Conservation (phyloP, 2,888 invertebrate genomes). For the Dasysyrphus albostriatus region DNA sequence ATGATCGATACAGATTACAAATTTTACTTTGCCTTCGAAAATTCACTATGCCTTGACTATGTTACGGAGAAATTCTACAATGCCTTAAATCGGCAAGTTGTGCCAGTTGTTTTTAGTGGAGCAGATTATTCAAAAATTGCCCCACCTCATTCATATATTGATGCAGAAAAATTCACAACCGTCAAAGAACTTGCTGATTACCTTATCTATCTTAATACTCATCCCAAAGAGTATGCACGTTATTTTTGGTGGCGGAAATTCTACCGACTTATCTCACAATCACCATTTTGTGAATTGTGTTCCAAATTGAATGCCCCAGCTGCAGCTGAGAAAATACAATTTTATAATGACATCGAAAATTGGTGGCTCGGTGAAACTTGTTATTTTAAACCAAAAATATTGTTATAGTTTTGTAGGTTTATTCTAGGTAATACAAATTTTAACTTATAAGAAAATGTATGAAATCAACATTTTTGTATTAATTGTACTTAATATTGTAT, state of each 20-base stretch:
- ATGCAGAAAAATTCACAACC: slow-evolving; percentile 86
- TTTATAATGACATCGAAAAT: slow-evolving; percentile 80
- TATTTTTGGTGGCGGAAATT: slow-evolving; percentile 88
- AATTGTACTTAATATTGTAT: too few species aligned
- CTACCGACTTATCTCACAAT: slow-evolving; percentile 83
- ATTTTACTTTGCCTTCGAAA: slow-evolving; percentile 89
- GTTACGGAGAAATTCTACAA: slow-evolving; percentile 87
- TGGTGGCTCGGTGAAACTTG: slow-evolving; percentile 82
- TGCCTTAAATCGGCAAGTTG: slow-evolving; percentile 82
- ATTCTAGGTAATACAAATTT: too few species aligned
- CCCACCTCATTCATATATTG: slow-evolving; percentile 87
- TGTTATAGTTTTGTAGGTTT: slow-evolving; percentile 62
- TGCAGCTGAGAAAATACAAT: slow-evolving; percentile 77
- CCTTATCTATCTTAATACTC: slow-evolving; percentile 82
- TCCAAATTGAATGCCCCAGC: slow-evolving; percentile 79
- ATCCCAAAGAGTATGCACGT: slow-evolving; percentile 86
- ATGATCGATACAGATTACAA: slow-evolving; percentile 86
- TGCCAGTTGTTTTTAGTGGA: slow-evolving; percentile 89
- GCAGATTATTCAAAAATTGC: slow-evolving; percentile 86
- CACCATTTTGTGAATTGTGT: slow-evolving; percentile 81
- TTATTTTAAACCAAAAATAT: slow-evolving; percentile 79
- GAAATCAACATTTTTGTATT: too few species aligned
- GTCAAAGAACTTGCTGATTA: slow-evolving; percentile 86
- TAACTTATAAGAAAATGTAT: too few species aligned
- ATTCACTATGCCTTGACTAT: slow-evolving; percentile 88